Evolutionary conservation across 2,888 invertebrate genomes (phyloP).

Genomic region (Gari tellinella): DNA sequence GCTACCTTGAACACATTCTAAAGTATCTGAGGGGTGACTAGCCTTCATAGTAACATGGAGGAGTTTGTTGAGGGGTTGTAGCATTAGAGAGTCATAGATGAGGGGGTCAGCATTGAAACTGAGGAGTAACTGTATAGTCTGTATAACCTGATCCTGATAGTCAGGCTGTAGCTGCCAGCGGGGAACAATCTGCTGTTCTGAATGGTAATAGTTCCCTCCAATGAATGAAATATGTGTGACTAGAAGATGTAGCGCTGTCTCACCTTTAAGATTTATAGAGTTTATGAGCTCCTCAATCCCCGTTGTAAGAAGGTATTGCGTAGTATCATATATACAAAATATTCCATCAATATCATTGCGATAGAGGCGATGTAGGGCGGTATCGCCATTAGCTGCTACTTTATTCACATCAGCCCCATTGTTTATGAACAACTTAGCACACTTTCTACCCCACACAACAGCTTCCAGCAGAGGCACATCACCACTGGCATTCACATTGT

Average conservation of each 20-base stretch:
- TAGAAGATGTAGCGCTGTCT: slow-evolving; percentile 89
- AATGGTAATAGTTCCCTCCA: slow-evolving; percentile 71
- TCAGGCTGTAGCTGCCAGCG: slow-evolving; percentile 76
- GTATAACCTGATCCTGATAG: slow-evolving; percentile 80
- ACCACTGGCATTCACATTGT: slow-evolving; percentile 86
- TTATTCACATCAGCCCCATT: slow-evolving; percentile 90
- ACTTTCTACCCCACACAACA: slow-evolving; percentile 89
- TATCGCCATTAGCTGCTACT: slow-evolving; percentile 90
- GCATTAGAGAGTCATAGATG: slow-evolving; percentile 86
- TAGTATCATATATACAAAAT: slow-evolving; percentile 88
- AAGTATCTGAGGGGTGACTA: slow-evolving; percentile 87
- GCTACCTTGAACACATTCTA: slow-evolving; percentile 89
- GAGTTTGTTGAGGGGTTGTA: slow-evolving; percentile 90
- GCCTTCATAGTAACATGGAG: slow-evolving; percentile 85
- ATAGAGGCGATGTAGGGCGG: slow-evolving; percentile 85
- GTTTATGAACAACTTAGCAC: slow-evolving; percentile 86
- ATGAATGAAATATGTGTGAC: slow-evolving; percentile 86
- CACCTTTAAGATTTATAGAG: slow-evolving; percentile 89
- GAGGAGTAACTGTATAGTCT: slow-evolving; percentile 76
- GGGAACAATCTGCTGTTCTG: slow-evolving; percentile 85
- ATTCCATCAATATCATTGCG: slow-evolving; percentile 77
- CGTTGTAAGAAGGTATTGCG: slow-evolving; percentile 89
- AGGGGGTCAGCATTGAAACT: slow-evolving; percentile 81
- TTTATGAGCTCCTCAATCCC: slow-evolving; percentile 90
- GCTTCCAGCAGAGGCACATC: slow-evolving; percentile 92